These are phyloP conservation scores for Neotoma lepida DNA, from an alignment of 2,113 vertebrate genomes.

Conservation along the genomic window DNA sequence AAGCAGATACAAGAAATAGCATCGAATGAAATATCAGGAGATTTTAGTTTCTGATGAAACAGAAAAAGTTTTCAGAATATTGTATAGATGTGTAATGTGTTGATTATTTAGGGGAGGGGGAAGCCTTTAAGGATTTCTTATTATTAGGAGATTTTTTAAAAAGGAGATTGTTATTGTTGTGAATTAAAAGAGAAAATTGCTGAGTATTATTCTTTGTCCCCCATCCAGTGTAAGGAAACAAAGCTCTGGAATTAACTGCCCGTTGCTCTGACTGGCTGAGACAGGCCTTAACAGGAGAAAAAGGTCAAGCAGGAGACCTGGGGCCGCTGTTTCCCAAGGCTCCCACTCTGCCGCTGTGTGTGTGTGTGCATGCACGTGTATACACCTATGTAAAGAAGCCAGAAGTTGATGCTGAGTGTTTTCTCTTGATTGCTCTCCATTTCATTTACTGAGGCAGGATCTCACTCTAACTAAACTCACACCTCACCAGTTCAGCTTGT, in stretches of 20 bases:
- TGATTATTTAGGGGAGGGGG: not conserved
- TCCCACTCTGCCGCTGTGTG: not conserved
- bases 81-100: not conserved
- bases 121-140: not conserved
- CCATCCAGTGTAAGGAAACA: not conserved
- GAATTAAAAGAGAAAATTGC: constrained; percentile 9
- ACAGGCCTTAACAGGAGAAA: not conserved
- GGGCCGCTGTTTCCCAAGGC: rapidly evolving
- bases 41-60: constrained; percentile 48
- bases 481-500: not conserved
- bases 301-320: not conserved
- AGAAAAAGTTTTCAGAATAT: constrained; percentile 21
- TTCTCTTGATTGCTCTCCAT: not conserved
- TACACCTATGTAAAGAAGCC: too few relatives aligned
- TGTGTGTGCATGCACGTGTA: not conserved
- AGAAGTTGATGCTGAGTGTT: not conserved
- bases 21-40: not conserved
- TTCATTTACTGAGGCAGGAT: not conserved
- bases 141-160: not conserved
- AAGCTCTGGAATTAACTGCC: not conserved
- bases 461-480: not conserved
- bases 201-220: not conserved
- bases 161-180: not conserved
- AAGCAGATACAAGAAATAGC: not conserved
- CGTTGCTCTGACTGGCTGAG: not conserved